Percentiles rank a stretch among this genome's conserved stretches.
phyloP scores from a whole-genome alignment of 2,888 invertebrate species.

The Stenodema calcarata region DNA sequence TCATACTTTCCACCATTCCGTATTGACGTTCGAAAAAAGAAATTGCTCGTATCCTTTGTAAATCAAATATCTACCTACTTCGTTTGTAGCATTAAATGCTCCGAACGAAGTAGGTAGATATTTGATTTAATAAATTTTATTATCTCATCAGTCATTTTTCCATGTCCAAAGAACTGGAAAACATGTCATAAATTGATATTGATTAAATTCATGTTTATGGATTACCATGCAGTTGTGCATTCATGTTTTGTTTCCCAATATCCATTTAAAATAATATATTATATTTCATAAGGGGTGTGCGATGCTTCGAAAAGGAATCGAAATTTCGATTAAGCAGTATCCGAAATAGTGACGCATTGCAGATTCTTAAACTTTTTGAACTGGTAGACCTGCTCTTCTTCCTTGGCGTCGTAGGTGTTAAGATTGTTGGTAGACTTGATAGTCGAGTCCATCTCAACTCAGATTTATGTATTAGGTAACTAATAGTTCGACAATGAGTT shows the following conservation, averaged over 20 bases:
- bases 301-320: too few species aligned
- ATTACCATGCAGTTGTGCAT: neutral
- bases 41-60: neutral
- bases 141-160: neutral
- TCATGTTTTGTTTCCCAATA: neutral
- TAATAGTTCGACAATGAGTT: conserved; percentile 81
- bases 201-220: neutral
- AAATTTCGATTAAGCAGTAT: too few species aligned
- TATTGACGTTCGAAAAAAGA: neutral
- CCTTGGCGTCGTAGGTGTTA: too few species aligned
- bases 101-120: neutral
- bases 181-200: neutral
- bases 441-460: too few species aligned
- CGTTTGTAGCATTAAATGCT: neutral
- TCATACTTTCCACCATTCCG: neutral
- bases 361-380: too few species aligned
- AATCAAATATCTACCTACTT: neutral
- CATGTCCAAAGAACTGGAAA: neutral
- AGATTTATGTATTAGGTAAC: too few species aligned
- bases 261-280: too few species aligned
- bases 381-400: too few species aligned
- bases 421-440: too few species aligned
- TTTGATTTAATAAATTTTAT: neutral
- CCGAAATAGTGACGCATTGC: too few species aligned
- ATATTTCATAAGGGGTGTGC: too few species aligned